phyloP scores from a whole-genome alignment of 2,797 vertebrate genomes.

The Benthosema pterotum region DNA sequence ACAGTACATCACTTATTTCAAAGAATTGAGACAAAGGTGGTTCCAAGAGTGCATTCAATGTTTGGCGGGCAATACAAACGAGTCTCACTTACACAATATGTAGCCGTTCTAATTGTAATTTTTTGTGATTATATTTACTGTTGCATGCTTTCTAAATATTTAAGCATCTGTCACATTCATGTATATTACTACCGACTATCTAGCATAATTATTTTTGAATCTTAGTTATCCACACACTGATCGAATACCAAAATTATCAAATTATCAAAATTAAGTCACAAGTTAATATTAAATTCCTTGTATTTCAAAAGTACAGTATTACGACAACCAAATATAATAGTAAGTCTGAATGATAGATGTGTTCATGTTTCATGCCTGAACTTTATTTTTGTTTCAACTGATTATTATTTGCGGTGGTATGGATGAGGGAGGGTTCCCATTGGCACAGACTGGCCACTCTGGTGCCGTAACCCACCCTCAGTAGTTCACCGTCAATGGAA shows the following conservation, averaged over 20 bases:
- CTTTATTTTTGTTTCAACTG: neutral
- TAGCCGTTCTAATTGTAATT: constrained; percentile 25
- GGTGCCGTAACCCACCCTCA: constrained; percentile 32
- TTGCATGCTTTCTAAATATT: constrained; percentile 45
- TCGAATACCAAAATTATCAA: too few species aligned
- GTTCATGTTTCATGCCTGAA: neutral
- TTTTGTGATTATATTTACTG: constrained; percentile 50
- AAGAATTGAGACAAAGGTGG: neutral
- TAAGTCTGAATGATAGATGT: neutral
- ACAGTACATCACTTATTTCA: constrained; percentile 29
- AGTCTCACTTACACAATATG: constrained; percentile 35
- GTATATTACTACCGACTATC: constrained; percentile 34
- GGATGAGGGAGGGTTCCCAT: constrained; percentile 5
- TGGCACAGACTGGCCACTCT: constrained; percentile 71
- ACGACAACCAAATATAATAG: too few species aligned
- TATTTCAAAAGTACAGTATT: too few species aligned
- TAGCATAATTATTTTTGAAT: constrained; percentile 61
- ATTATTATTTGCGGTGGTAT: neutral
- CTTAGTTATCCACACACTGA: constrained; percentile 63
- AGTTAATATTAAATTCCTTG: neutral
- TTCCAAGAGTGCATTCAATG: constrained; percentile 23
- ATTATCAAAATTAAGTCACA: constrained; percentile 32
- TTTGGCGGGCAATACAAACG: constrained; percentile 37
- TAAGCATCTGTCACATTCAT: constrained; percentile 46
- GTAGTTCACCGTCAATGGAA: neutral